Base-by-base conservation (phyloP, 2,888 invertebrate genomes). In the Macrophya alboannulata region DNA sequence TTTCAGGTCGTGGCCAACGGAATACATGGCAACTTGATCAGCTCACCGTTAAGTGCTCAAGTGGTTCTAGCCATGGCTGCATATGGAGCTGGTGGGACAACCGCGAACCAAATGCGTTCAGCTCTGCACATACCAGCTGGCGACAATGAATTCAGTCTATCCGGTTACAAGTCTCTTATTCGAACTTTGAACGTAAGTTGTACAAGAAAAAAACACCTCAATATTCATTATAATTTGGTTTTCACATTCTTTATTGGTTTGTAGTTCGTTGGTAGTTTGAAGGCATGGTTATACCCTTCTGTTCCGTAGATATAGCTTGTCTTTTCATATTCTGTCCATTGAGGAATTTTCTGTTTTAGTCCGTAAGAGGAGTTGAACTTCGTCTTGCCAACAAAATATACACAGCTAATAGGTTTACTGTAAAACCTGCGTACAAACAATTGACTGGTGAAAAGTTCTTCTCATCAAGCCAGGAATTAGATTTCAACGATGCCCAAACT, bases 331-430 rank as follows among this genome's bases (percentile, higher is more conserved):
- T 40, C 4, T 17, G 17, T 71, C 40, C 6, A 40, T 40, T 71
- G 4, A 62, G 10, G 10, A 25, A 62, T 25, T 62, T 21, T 25
- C 21, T 10, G 9, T 85, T n/a, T 8, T 85, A 93, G 93, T 88
- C 87, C 74, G 88, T 95, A 21, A 92, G 94, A 77, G 95, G 95
- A 74, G 95, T 96, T 1, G 95, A 95, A 9, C 91, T 97, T 6
- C 95, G 95, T 86, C 94, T 97, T 59, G 97, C 97, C 0, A 98
- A 97, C 91, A 96, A 96, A 88, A 94, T 97, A 8, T 98, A 96
- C 90, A 92, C 96, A 0, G 95, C 95, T 90, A 92, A 95, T 0
- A 94, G 95, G 0, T 87, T 92, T 1, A 88, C 89, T 0, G 94
- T 95, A 84, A 94, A 95, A 40, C 89, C 94, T 0, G 91, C 94